Conservation (phyloP, 2,797 vertebrate species). For the Danio tinwini region DNA sequence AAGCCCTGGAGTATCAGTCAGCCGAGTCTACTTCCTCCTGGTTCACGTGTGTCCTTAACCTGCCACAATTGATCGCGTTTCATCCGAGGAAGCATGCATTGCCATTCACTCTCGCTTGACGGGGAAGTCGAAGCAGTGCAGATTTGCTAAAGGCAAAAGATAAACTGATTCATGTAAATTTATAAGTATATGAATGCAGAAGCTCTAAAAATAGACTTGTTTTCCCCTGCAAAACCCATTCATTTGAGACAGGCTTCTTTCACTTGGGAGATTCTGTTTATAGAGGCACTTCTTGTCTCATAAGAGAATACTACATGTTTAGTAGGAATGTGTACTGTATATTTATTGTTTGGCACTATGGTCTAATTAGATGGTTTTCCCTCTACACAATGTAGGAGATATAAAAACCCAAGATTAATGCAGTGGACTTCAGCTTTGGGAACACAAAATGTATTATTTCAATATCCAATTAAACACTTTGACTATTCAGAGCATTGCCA, state of each 20-base stretch:
- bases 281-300: constrained; percentile 29
- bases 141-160: constrained; percentile 58
- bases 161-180: constrained; percentile 61
- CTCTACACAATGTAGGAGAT: neutral
- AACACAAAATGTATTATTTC: neutral
- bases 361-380: neutral
- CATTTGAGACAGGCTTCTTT: constrained; percentile 55
- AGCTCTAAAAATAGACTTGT: constrained; percentile 58
- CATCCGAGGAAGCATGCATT: constrained; percentile 54
- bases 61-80: constrained; percentile 62
- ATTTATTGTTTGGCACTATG: constrained; percentile 15
- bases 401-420: neutral
- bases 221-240: constrained; percentile 53
- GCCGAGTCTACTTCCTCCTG: constrained; percentile 36
- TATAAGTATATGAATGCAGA: constrained; percentile 59
- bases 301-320: constrained; percentile 18
- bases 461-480: neutral
- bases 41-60: constrained; percentile 64
- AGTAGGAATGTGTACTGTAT: constrained; percentile 15
- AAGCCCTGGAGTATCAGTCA: constrained; percentile 56
- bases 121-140: constrained; percentile 32
- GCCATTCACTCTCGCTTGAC: constrained; percentile 49
- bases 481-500: neutral
- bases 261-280: constrained; percentile 47
- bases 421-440: neutral